These are phyloP conservation scores for Andrena trimmerana DNA, from an alignment of 2,888 invertebrate species.

Conservation along the genomic window DNA sequence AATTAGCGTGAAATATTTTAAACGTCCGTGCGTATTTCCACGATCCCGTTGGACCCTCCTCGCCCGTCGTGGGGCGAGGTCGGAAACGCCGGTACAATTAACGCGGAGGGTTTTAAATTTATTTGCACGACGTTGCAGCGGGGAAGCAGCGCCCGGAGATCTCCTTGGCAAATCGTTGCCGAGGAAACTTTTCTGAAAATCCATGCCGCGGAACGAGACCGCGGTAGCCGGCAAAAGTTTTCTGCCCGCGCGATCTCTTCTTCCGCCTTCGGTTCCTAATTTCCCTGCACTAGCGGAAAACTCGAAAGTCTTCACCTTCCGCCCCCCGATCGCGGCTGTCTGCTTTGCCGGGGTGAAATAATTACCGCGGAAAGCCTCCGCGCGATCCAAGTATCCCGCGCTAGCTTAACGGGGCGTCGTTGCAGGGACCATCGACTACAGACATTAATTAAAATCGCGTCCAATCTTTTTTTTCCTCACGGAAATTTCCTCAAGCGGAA, in stretches of 20 bases:
- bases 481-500: background rate
- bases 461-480: background rate
- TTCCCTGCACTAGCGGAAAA: conserved; percentile 37
- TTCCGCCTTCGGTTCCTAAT: conserved; percentile 45
- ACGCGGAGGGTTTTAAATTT: conserved; percentile 18
- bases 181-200: conserved; percentile 12
- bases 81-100: conserved; percentile 42
- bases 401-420: conserved; percentile 40
- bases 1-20: conserved; percentile 55
- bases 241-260: conserved; percentile 11
- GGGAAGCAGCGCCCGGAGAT: background rate
- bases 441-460: conserved; percentile 76
- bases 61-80: background rate
- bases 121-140: conserved; percentile 19
- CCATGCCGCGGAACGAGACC: background rate
- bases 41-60: conserved; percentile 3
- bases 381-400: conserved; percentile 63
- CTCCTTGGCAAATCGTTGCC: conserved; percentile 2
- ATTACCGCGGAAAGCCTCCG: conserved; percentile 73
- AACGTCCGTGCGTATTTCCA: conserved; percentile 24
- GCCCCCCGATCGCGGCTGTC: background rate
- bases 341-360: conserved; percentile 57
- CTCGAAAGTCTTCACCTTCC: background rate
- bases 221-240: conserved; percentile 18
- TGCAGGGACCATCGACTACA: conserved; percentile 57